Percentiles rank a stretch among this genome's conserved stretches.
Evolutionary conservation across 2,113 vertebrate genomes (phyloP).

Genomic region (Pagrus major): DNA sequence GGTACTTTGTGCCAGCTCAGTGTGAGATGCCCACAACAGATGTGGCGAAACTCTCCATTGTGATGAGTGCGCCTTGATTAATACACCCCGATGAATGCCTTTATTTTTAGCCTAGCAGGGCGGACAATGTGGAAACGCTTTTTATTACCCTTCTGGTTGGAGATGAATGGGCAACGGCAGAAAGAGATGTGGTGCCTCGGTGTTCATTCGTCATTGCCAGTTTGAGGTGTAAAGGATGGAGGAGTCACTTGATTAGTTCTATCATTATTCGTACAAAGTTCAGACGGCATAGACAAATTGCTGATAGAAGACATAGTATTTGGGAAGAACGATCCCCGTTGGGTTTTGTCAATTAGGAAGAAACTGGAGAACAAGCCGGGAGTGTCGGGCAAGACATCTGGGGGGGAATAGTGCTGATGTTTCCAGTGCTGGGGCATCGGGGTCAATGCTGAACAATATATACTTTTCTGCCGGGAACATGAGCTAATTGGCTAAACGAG

Average conservation of each 20-base stretch:
- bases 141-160: slow-evolving; percentile 68
- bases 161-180: slow-evolving; percentile 66
- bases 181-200: slow-evolving; percentile 49
- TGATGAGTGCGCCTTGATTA: slow-evolving; percentile 70
- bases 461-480: slow-evolving; percentile 44
- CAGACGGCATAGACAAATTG: slow-evolving; percentile 36
- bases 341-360: slow-evolving; percentile 22
- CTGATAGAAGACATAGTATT: slow-evolving; percentile 5
- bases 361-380: background rate
- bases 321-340: slow-evolving; percentile 1
- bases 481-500: slow-evolving; percentile 62
- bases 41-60: slow-evolving; percentile 49
- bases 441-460: slow-evolving; percentile 58
- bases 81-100: slow-evolving; percentile 63
- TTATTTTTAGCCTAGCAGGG: slow-evolving; percentile 75
- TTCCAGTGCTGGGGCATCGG: slow-evolving; percentile 8
- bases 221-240: slow-evolving; percentile 55
- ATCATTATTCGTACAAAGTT: slow-evolving; percentile 53
- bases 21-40: slow-evolving; percentile 51
- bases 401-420: slow-evolving; percentile 3
- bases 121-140: slow-evolving; percentile 59
- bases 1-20: slow-evolving; percentile 1
- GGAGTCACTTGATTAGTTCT: slow-evolving; percentile 56
- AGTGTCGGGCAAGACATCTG: background rate
- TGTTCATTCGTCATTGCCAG: slow-evolving; percentile 68